Percentiles rank a stretch among this genome's conserved stretches.
Conservation (phyloP, 2,888 invertebrate species). For the Bombyx huttoni region DNA sequence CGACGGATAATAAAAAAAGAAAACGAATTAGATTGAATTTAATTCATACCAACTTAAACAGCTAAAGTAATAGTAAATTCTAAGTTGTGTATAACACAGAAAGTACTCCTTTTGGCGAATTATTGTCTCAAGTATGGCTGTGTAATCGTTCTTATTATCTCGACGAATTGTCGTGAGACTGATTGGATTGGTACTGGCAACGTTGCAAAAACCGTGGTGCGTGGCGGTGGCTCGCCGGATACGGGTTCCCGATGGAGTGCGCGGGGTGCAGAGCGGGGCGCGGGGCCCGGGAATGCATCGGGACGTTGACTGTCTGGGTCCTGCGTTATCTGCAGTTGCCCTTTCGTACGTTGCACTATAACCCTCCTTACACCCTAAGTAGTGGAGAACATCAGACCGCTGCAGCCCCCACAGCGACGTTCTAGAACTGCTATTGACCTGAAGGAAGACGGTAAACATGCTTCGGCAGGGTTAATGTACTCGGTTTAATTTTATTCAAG, state of each 20-base stretch:
- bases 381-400: conserved; percentile 40
- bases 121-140: conserved; percentile 52
- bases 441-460: conserved; percentile 48
- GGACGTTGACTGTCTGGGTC: conserved; percentile 71
- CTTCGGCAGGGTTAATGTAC: conserved; percentile 20
- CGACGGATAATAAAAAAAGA: too few relatives aligned
- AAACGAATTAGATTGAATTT: too few relatives aligned
- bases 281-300: conserved; percentile 50
- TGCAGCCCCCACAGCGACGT: conserved; percentile 43
- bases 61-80: too few relatives aligned
- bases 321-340: conserved; percentile 71
- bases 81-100: too few relatives aligned
- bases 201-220: conserved; percentile 44
- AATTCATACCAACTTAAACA: too few relatives aligned
- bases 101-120: conserved; percentile 1
- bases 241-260: conserved; percentile 49
- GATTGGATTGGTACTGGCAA: conserved; percentile 26
- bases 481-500: neutral
- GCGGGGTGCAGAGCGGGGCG: conserved; percentile 18
- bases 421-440: conserved; percentile 59
- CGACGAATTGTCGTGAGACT: conserved; percentile 40
- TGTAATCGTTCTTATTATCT: conserved; percentile 55
- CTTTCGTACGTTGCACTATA: conserved; percentile 68
- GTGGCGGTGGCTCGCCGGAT: conserved; percentile 38
- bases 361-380: conserved; percentile 52